Base-by-base conservation (phyloP, 30 jellyfish, hydroid and myxozoan species). In the Aurelia aurita region DNA sequence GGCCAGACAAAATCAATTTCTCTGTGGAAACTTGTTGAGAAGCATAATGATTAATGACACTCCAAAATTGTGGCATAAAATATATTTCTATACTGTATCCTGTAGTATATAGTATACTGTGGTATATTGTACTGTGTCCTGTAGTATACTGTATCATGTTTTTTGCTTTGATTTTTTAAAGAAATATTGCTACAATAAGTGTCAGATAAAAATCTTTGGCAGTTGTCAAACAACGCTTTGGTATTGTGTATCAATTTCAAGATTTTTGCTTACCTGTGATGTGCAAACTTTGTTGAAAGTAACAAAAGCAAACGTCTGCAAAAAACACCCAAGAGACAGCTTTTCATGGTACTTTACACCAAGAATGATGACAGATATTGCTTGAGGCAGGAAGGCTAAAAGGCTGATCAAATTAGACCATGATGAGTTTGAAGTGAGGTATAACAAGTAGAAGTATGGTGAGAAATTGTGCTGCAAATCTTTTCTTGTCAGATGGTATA, bases 271-370 rank as follows among this genome's bases (percentile, higher is more conserved):
- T 54, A 94, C 99, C 96, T 94, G 99, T 54, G 99, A 94, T 31
- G 99, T 94, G 86, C 99, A 94, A 59, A 94, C 99, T 88, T 94
- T 94, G 77, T 94, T 94, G 79, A 94, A 94, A 19, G 99, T 55
- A 23, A 94, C 99, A 88, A 94, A 94, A 74, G 99, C 99, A 85
- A 94, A 94, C 1, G 91, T 80, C 58, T 94, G 99, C 69, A 94
- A 72, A 65, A 94, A 94, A 22, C 93, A 79, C 6, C 97, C 99
- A 34, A 94, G 77, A 20, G 97, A 88, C 9, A 85, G 81, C 21
- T 49, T 49, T 19, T 58, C 25, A 68, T 79, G 89, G 65, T 62
- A 94, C 43, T 58, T 65, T 21, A 72, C n/a, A 7, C 99, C 99
- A 53, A 74, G 51, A 80, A 69, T 87, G 8, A 85, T 23, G 0